Evolutionary conservation across 2,797 vertebrate species (phyloP).

Genomic region (Macropus fuliginosus): DNA sequence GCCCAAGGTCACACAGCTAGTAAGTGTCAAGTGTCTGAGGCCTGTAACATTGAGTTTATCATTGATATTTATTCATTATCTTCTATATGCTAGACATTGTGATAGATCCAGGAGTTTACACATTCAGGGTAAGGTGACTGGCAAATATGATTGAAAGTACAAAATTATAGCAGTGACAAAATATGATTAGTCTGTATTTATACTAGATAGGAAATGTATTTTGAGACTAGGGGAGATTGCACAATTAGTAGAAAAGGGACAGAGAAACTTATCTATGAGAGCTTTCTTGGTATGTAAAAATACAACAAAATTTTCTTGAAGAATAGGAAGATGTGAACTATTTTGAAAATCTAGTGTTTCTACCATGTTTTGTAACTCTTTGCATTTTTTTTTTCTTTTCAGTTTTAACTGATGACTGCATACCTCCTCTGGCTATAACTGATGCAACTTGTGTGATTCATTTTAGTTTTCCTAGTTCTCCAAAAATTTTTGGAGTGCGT

Average conservation of each 20-base stretch:
- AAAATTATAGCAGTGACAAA: conserved; percentile 15
- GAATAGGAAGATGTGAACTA: neutral
- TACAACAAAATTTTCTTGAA: neutral
- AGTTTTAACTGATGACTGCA: conserved; percentile 92
- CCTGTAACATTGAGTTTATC: neutral
- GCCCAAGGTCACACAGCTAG: no score
- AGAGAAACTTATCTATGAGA: neutral
- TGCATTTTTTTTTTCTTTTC: conserved; percentile 21
- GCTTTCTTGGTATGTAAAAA: neutral
- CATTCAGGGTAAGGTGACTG: neutral
- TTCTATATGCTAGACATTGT: neutral
- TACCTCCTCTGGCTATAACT: conserved; percentile 87
- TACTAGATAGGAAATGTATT: neutral
- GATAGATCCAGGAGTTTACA: neutral
- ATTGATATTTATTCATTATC: neutral
- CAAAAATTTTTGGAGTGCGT: conserved; percentile 87
- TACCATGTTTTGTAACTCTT: neutral
- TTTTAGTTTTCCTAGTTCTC: conserved; percentile 90
- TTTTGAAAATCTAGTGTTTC: neutral
- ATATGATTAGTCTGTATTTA: conserved; percentile 6
- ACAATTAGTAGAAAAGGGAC: neutral
- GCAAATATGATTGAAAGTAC: neutral
- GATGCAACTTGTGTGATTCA: conserved; percentile 94
- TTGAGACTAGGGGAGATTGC: conserved; percentile 10
- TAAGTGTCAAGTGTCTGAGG: no score